phyloP scores from a whole-genome alignment of 2,797 vertebrate species.

The Poeciliopsis gracilis region DNA sequence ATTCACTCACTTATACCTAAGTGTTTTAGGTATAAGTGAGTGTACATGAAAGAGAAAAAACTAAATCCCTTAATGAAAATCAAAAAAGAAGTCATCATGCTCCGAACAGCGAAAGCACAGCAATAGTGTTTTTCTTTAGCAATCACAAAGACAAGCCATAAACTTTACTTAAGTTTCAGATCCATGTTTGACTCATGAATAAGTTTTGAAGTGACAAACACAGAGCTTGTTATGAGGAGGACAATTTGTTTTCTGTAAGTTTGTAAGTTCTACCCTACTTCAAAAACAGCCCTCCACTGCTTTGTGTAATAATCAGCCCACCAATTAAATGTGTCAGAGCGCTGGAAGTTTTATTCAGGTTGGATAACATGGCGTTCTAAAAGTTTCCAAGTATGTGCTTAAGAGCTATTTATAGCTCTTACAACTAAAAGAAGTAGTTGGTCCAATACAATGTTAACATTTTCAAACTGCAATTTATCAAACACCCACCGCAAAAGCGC shows the following conservation, averaged over 20 bases:
- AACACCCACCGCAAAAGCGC: not conserved
- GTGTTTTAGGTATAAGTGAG: too few species aligned
- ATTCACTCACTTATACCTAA: constrained; percentile 10
- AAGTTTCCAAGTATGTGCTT: not conserved
- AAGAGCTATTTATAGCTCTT: not conserved
- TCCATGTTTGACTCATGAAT: constrained; percentile 14
- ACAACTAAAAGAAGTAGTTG: not conserved
- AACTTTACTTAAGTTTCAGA: constrained; percentile 16
- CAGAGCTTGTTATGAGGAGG: constrained; percentile 25
- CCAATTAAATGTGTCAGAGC: not conserved
- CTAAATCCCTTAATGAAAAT: not conserved
- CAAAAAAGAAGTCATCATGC: constrained; percentile 2
- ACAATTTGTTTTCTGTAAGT: constrained; percentile 14
- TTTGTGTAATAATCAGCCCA: not conserved
- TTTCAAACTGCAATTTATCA: not conserved
- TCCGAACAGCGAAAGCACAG: not conserved
- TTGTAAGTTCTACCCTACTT: constrained; percentile 14
- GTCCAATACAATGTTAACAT: not conserved
- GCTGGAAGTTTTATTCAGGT: not conserved
- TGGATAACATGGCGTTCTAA: not conserved
- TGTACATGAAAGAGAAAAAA: not conserved
- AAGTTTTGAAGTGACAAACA: constrained; percentile 27
- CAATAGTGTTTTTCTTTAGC: constrained; percentile 8
- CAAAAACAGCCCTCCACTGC: constrained; percentile 2
- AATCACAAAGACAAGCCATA: constrained; percentile 19